A percentile compares a stretch with the other conserved stretches of the same genome.
These are phyloP conservation scores for Drosophila sturtevanti DNA, from an alignment of 1,140 invertebrate species.

Conservation along the genomic window DNA sequence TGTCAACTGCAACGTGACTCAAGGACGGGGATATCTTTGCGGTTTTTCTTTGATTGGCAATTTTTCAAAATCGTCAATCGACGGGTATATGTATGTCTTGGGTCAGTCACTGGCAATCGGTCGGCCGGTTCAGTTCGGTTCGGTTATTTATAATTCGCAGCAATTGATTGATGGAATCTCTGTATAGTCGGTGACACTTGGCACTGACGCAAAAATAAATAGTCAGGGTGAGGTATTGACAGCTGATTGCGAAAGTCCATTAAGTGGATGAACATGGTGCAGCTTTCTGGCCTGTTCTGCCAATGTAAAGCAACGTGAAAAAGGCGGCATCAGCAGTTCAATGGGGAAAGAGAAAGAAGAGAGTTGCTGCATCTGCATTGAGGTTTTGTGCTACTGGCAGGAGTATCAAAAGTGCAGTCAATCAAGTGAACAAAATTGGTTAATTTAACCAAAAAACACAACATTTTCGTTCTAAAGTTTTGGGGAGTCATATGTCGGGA, in stretches of 20 bases:
- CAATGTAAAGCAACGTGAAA: slow-evolving; percentile 7
- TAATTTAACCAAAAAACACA: slow-evolving; percentile 51
- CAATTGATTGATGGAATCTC: slow-evolving; percentile 77
- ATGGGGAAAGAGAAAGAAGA: slow-evolving; percentile 4
- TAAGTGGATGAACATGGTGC: slow-evolving; percentile 54
- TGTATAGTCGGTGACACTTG: slow-evolving; percentile 79
- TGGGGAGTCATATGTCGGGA: slow-evolving; percentile 13
- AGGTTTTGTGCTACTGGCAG: slow-evolving; percentile 50
- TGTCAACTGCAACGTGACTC: slow-evolving; percentile 73
- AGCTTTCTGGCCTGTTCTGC: slow-evolving; percentile 3
- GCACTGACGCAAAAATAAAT: slow-evolving; percentile 78
- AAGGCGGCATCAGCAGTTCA: neutral
- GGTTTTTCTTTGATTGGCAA: slow-evolving; percentile 75
- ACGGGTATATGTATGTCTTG: slow-evolving; percentile 23
- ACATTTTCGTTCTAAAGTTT: slow-evolving; percentile 44
- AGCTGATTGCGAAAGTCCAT: slow-evolving; percentile 80
- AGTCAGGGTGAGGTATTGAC: slow-evolving; percentile 73
- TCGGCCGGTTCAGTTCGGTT: slow-evolving; percentile 44
- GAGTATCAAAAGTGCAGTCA: slow-evolving; percentile 73
- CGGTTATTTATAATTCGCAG: slow-evolving; percentile 77
- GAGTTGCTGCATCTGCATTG: slow-evolving; percentile 54
- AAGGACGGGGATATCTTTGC: slow-evolving; percentile 59
- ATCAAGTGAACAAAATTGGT: slow-evolving; percentile 72
- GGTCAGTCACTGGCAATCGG: slow-evolving; percentile 32
- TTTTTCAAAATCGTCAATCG: slow-evolving; percentile 76